These are phyloP conservation scores for Thymelicus sylvestris DNA, from an alignment of 2,888 invertebrate species.

Conservation along the genomic window DNA sequence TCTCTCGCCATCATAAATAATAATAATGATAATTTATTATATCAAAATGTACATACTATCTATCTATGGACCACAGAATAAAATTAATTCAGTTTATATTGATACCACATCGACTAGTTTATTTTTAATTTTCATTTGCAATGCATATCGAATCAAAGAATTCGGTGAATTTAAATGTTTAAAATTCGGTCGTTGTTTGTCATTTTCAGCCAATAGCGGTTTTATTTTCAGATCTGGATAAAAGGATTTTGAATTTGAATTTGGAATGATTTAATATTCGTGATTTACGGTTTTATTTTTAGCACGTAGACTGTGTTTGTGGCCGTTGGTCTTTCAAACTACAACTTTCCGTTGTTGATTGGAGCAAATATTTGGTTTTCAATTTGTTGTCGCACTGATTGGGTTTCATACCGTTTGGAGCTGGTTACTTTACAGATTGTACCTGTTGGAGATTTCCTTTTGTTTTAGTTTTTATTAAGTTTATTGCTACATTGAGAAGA, in stretches of 20 bases:
- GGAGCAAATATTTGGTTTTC: slow-evolving; percentile 60
- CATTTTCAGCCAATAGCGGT: slow-evolving; percentile 11
- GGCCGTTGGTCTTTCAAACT: slow-evolving; percentile 14
- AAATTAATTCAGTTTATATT: background rate
- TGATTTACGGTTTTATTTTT: slow-evolving; percentile 18
- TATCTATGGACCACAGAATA: background rate
- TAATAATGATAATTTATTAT: no score
- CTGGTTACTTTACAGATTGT: background rate
- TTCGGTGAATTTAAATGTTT: slow-evolving; percentile 4
- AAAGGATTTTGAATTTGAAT: slow-evolving; percentile 14
- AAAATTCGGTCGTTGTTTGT: slow-evolving; percentile 1
- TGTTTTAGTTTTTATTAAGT: background rate
- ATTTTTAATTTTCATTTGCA: slow-evolving; percentile 7
- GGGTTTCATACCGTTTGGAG: slow-evolving; percentile 40
- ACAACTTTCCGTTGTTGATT: slow-evolving; percentile 60
- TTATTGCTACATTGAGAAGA: no score
- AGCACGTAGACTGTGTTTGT: slow-evolving; percentile 11
- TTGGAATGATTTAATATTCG: slow-evolving; percentile 20
- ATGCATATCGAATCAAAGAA: slow-evolving; percentile 15
- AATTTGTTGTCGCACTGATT: slow-evolving; percentile 55
- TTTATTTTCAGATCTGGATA: slow-evolving; percentile 10
- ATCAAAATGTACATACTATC: background rate
- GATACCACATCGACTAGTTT: background rate
- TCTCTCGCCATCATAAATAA: no score
- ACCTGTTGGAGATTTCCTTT: background rate